Evolutionary conservation across 2,797 vertebrate genomes (phyloP).

Genomic region (Rhinogobio ventralis): DNA sequence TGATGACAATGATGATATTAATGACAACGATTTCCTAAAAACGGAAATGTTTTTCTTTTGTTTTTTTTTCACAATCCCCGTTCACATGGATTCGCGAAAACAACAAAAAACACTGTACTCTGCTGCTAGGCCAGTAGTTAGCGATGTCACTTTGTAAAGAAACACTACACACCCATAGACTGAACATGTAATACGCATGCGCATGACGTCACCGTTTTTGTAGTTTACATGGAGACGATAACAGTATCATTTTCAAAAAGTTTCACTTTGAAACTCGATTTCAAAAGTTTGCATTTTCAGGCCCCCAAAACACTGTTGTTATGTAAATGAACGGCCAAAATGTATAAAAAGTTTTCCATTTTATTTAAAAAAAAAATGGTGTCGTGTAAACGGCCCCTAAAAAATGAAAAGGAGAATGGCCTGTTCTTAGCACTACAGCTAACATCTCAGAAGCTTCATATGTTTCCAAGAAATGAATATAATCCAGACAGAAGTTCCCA

Average conservation of each 20-base stretch:
- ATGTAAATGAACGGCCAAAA: background rate
- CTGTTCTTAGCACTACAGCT: conserved; percentile 30
- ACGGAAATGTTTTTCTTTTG: too few species aligned
- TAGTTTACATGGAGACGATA: background rate
- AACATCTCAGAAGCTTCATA: conserved; percentile 41
- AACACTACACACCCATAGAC: too few species aligned
- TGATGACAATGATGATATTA: too few species aligned
- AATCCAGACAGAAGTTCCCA: conserved; percentile 53
- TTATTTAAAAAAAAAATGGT: background rate
- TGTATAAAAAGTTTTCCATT: background rate
- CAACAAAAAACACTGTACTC: too few species aligned
- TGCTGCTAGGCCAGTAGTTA: too few species aligned
- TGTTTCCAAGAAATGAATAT: conserved; percentile 52
- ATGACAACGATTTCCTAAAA: too few species aligned
- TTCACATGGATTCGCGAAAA: too few species aligned
- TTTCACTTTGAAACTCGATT: background rate
- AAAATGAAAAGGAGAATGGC: background rate
- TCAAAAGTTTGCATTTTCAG: background rate
- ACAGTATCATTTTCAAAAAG: background rate
- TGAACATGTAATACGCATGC: too few species aligned
- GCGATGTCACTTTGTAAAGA: too few species aligned
- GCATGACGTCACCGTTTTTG: too few species aligned
- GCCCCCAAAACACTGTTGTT: background rate
- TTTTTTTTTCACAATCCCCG: too few species aligned
- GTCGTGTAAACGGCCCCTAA: background rate